phyloP scores from a whole-genome alignment of 2,797 vertebrate genomes.

The Peromyscus nudipes region DNA sequence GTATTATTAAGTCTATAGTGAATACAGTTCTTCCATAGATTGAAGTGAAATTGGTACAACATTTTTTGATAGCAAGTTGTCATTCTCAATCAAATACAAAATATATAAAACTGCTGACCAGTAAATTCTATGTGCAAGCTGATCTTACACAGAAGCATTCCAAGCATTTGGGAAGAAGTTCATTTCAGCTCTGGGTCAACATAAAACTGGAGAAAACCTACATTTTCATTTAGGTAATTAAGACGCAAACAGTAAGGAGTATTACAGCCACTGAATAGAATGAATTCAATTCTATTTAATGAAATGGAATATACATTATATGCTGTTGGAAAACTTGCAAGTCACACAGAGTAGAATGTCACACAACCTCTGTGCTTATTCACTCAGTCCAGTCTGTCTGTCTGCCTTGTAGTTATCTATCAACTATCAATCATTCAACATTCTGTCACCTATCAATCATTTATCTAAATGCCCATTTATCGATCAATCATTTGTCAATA shows the following conservation, averaged over 20 bases:
- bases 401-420: neutral
- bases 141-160: neutral
- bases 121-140: constrained; percentile 58
- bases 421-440: neutral
- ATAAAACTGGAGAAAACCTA: neutral
- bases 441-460: neutral
- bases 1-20: neutral
- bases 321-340: neutral
- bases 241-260: neutral
- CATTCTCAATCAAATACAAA: constrained; percentile 63
- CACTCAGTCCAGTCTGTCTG: neutral
- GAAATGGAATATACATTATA: neutral
- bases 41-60: constrained; percentile 41
- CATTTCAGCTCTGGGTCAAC: neutral
- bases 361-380: neutral
- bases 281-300: neutral
- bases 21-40: neutral
- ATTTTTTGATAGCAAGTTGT: constrained; percentile 66
- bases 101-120: constrained; percentile 58
- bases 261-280: neutral
- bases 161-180: neutral
- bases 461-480: neutral
- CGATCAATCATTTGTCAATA: neutral
- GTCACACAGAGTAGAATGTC: too few relatives aligned
- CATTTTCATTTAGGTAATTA: neutral